These are phyloP conservation scores for Oncorhynchus nerka DNA, from an alignment of 2,113 vertebrate species.

Conservation along the genomic window DNA sequence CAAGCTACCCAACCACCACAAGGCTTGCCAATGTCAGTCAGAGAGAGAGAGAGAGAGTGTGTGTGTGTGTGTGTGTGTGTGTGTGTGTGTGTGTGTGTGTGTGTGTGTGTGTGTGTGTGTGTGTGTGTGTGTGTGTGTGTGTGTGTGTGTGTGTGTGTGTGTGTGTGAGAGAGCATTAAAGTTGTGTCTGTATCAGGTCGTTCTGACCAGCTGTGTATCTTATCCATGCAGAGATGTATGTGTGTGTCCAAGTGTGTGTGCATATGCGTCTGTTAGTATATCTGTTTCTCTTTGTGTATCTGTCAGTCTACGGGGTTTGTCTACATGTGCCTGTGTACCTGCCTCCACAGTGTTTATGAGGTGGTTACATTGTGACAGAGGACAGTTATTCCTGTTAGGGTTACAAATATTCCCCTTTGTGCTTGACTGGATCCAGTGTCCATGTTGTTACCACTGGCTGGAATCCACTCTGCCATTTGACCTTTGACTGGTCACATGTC, in stretches of 20 bases:
- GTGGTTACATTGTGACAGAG: constrained; percentile 58
- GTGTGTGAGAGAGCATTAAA: not conserved
- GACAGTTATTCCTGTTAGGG: constrained; percentile 53
- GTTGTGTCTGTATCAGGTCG: not conserved
- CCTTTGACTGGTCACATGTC: constrained; percentile 69
- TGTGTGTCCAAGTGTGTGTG: not conserved
- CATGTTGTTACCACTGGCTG: constrained; percentile 48
- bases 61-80: no score
- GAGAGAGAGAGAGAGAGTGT: not conserved
- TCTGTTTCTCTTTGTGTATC: not conserved
- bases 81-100: no score
- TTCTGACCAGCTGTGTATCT: not conserved
- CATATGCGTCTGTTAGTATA: not conserved
- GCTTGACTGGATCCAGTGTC: not conserved
- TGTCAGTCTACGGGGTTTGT: no score
- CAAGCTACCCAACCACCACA: constrained; percentile 77
- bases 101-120: no score
- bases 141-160: no score
- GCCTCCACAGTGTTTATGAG: constrained; percentile 57
- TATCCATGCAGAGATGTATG: not conserved
- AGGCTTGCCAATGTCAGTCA: constrained; percentile 85
- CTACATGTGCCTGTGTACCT: not conserved
- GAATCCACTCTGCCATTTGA: constrained; percentile 63
- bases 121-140: no score
- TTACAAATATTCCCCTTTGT: constrained; percentile 6